Percentiles rank a stretch among this genome's conserved stretches.
Evolutionary conservation across 2,888 invertebrate species (phyloP).

Genomic region (Ectemnius continuus): DNA sequence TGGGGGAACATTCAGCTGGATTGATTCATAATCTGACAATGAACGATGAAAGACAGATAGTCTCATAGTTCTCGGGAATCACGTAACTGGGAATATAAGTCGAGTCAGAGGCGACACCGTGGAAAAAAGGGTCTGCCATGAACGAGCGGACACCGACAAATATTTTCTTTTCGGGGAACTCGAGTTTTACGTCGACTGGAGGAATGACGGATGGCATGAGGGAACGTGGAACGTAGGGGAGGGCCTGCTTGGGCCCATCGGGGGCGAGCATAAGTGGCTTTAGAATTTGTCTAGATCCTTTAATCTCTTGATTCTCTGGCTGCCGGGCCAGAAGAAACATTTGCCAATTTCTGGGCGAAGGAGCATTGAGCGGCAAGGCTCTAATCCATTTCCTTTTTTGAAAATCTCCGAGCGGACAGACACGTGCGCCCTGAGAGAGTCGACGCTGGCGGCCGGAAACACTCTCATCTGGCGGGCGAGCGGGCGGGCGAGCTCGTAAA

Average conservation of each 20-base stretch:
- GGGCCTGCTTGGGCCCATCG: constrained; percentile 29
- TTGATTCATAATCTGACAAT: no score
- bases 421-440: background rate
- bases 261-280: constrained; percentile 59
- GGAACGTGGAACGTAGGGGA: background rate
- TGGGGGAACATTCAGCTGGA: no score
- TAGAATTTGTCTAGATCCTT: constrained; percentile 54
- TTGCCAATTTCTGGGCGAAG: constrained; percentile 68
- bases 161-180: constrained; percentile 40
- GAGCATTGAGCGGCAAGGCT: constrained; percentile 55
- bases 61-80: background rate
- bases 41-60: no score
- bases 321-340: constrained; percentile 39
- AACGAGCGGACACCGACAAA: constrained; percentile 19
- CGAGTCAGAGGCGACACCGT: background rate
- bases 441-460: constrained; percentile 33
- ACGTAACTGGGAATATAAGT: background rate
- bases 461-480: constrained; percentile 9
- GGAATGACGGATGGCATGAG: constrained; percentile 52
- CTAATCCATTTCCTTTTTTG: constrained; percentile 66
- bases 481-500: background rate
- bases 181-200: constrained; percentile 35
- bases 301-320: constrained; percentile 70
- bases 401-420: background rate
- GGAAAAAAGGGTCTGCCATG: constrained; percentile 16